A percentile compares a stretch with the other conserved stretches of the same genome.
Conservation (phyloP, 1,140 invertebrate genomes). For the Drosophila mauritiana region DNA sequence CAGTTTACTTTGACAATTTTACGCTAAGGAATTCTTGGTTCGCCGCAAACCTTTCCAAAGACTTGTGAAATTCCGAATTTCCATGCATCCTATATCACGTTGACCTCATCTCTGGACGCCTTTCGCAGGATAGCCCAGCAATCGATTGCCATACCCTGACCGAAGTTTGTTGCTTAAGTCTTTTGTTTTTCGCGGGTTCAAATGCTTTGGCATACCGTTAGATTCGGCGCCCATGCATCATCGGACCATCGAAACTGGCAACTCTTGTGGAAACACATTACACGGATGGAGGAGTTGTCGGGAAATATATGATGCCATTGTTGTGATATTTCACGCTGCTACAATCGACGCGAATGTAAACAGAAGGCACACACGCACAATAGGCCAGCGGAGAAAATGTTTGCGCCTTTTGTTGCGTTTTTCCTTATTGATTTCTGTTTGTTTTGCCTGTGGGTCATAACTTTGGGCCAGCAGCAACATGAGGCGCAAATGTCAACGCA, state of each 20-base stretch:
- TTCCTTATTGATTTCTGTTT: slow-evolving; percentile 70
- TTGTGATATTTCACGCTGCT: slow-evolving; percentile 70
- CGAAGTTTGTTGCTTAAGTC: slow-evolving; percentile 64
- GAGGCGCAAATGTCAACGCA: slow-evolving; percentile 70
- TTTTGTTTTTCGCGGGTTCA: slow-evolving; percentile 56
- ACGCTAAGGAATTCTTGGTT: too few species aligned
- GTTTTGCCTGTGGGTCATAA: slow-evolving; percentile 78
- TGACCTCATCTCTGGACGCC: slow-evolving; percentile 2
- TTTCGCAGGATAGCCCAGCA: slow-evolving; percentile 2
- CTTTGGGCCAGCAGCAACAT: slow-evolving; percentile 64
- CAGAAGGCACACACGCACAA: slow-evolving; percentile 66
- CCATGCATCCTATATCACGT: background rate
- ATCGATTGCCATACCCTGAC: slow-evolving; percentile 20
- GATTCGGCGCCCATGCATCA: slow-evolving; percentile 62
- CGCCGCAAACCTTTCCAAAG: background rate
- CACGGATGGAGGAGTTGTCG: slow-evolving; percentile 67
- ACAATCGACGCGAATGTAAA: slow-evolving; percentile 48
- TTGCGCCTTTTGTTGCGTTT: slow-evolving; percentile 47
- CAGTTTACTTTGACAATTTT: too few species aligned
- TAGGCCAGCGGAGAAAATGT: slow-evolving; percentile 36
- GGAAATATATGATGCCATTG: slow-evolving; percentile 76
- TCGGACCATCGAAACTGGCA: slow-evolving; percentile 28
- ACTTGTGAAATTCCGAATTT: background rate
- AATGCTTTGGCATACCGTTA: slow-evolving; percentile 51
- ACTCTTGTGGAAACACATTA: slow-evolving; percentile 34